These are phyloP conservation scores for Forbesichthys agassizii DNA, from an alignment of 2,113 vertebrate species.

Conservation along the genomic window DNA sequence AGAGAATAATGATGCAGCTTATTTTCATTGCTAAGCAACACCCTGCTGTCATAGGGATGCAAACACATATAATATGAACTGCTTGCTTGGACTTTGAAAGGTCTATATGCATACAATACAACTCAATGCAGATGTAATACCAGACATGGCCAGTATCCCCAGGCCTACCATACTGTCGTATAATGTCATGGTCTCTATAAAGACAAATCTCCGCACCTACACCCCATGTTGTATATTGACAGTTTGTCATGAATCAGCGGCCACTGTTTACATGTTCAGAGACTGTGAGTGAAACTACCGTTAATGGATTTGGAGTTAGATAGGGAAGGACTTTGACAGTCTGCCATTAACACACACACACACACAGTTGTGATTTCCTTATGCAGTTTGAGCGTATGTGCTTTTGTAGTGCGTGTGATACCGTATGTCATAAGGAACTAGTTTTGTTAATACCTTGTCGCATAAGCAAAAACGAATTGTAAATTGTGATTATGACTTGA, in stretches of 20 bases:
- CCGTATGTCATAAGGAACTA: slow-evolving; percentile 10
- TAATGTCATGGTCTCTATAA: too few species aligned
- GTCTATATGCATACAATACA: background rate
- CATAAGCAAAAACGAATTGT: background rate
- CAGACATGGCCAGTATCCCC: too few species aligned
- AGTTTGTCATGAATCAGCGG: too few species aligned
- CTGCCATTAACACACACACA: background rate
- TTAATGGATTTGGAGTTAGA: too few species aligned
- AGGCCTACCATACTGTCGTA: too few species aligned
- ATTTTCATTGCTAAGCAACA: background rate
- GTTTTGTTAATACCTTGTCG: background rate
- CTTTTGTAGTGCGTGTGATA: background rate
- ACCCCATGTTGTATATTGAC: too few species aligned
- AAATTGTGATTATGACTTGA: background rate
- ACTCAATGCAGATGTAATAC: too few species aligned
- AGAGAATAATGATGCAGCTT: background rate
- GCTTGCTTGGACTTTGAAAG: background rate
- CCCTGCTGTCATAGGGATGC: background rate
- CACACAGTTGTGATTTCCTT: background rate
- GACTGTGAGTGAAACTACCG: too few species aligned
- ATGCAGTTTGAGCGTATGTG: background rate
- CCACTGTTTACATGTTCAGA: too few species aligned
- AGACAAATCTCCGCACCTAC: too few species aligned
- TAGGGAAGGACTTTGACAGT: too few species aligned
- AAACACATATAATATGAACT: background rate